Base-by-base conservation (phyloP, 2,888 invertebrate species). In the Metacarcinus magister region DNA sequence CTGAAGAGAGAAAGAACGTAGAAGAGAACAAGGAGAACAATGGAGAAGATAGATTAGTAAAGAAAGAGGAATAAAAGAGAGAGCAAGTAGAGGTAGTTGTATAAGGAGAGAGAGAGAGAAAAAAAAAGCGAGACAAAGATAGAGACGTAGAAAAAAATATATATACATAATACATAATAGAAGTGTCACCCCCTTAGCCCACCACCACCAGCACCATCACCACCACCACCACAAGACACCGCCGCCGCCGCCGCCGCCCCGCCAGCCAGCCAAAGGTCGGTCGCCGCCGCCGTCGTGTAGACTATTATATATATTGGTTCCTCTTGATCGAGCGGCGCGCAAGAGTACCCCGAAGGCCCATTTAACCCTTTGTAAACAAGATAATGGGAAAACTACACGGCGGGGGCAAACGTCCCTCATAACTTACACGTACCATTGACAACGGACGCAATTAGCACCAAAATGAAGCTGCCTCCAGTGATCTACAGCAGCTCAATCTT, bases 391-490 rank as follows among this genome's bases (percentile, higher is more conserved):
- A 91, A 91, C 46, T 43, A 91, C 46, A 46, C 44, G 91, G 44
- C 91, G 44, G 43, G 43, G 46, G 43, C n/a, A 39, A 91, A 91
- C 43, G 46, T 91, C 43, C 43, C 13, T n/a, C 46, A 46, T 91
- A 91, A 91, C 46, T 46, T 46, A 91, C 23, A 46, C 91, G 46
- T 43, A 91, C 91, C 46, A 91, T 91, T 91, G 91, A 91, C 91
- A 91, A 43, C 46, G n/a, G 91, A 91, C 91, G 91, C 46, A 91
- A 91, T 91, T 91, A 91, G 91, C 46, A 91, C 44, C 91, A 91
- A 44, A 91, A 91, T 91, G 91, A 91, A 46, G 91, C 91, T 91
- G 91, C 91, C 91, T 8, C n/a, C 13, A 23, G 43, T 91, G 91
- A 91, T 91, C 2, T 23, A 46, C 46, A 46, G 46, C 91, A 16